Percentiles rank a stretch among this genome's conserved stretches.
phyloP scores from a whole-genome alignment of 2,797 vertebrate genomes.

The Darevskia nairensis region DNA sequence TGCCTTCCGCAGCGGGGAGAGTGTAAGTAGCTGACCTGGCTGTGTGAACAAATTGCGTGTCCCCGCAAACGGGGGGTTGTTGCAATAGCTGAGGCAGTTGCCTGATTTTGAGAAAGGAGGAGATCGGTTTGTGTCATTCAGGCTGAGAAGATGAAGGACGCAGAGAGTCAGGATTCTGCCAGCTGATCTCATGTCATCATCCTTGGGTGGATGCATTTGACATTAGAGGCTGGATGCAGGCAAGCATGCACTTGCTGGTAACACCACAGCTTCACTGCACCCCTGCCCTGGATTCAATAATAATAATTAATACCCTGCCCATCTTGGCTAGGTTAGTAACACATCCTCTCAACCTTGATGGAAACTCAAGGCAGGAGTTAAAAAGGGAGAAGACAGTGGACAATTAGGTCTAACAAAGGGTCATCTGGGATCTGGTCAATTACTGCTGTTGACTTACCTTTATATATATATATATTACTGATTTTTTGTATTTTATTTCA shows the following conservation, averaged over 20 bases:
- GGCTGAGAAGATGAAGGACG: neutral
- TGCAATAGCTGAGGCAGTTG: neutral
- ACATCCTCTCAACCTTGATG: no score
- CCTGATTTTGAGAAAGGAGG: neutral
- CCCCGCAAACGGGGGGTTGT: no score
- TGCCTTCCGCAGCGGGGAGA: neutral
- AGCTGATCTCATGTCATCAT: neutral
- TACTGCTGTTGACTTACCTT: no score
- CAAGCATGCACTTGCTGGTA: neutral
- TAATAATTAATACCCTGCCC: no score
- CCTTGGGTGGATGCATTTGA: neutral
- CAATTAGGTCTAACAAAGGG: no score
- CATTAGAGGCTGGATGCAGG: neutral
- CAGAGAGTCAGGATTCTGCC: neutral
- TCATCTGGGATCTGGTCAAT: no score
- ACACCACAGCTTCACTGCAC: no score
- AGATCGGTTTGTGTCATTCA: neutral
- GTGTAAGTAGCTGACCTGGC: neutral
- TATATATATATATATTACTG: no score
- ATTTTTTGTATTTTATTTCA: no score
- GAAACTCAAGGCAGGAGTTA: no score
- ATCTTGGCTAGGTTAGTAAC: no score
- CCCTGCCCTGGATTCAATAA: neutral
- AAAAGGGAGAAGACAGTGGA: no score
- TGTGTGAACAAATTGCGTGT: neutral